phyloP scores from a whole-genome alignment of 53 echinoderm and acorn worm species.

The Zoroaster sp. region DNA sequence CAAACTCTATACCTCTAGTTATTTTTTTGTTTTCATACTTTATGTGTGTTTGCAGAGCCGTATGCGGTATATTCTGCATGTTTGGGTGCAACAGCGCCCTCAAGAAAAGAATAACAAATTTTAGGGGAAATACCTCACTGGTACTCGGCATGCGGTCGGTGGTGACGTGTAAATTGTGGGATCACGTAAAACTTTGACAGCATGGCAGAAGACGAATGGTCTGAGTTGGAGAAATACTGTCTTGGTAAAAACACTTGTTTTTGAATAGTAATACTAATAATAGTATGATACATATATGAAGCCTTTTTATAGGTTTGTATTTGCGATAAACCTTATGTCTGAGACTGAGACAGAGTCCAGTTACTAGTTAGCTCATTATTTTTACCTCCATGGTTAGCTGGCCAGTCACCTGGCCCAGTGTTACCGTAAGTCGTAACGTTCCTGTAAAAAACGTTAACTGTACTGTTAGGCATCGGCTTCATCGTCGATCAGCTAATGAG shows the following conservation, averaged over 20 bases:
- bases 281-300: background rate
- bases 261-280: background rate
- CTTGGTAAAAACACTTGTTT: background rate
- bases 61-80: too few species aligned
- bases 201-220: slow-evolving; percentile 51
- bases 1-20: too few species aligned
- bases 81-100: slow-evolving; percentile 28
- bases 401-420: too few species aligned
- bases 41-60: too few species aligned
- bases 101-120: background rate
- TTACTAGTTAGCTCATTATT: background rate
- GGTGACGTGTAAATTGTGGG: background rate
- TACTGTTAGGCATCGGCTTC: too few species aligned
- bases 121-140: background rate
- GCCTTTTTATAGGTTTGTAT: background rate
- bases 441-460: background rate
- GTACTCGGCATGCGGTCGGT: background rate
- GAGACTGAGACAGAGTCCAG: too few species aligned
- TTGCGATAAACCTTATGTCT: background rate
- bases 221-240: slow-evolving; percentile 1
- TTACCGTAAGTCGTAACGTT: background rate
- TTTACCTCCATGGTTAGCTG: background rate
- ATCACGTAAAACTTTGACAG: background rate
- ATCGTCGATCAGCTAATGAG: too few species aligned
- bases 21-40: too few species aligned